Percentiles rank a stretch among this genome's conserved stretches.
phyloP scores from a whole-genome alignment of 2,797 vertebrate species.

The Peromyscus eremicus region DNA sequence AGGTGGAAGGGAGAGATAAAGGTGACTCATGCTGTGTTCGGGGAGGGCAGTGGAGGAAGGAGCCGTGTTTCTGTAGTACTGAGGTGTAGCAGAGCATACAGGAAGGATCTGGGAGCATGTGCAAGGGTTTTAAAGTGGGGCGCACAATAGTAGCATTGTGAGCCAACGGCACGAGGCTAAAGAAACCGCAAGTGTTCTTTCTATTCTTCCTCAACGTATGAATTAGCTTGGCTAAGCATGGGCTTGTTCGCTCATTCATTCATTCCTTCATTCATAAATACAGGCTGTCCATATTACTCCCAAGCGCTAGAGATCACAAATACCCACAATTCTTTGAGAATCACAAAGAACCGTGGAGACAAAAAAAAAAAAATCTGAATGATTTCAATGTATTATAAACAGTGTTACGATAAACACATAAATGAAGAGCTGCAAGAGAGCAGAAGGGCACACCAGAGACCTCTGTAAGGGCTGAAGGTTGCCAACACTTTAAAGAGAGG shows the following conservation, averaged over 20 bases:
- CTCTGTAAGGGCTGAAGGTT: neutral
- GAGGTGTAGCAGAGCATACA: neutral
- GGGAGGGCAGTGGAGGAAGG: neutral
- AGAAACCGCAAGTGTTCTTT: neutral
- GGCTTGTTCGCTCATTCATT: neutral
- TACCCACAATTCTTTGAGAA: constrained; percentile 34
- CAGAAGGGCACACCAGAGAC: neutral
- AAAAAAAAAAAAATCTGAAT: neutral
- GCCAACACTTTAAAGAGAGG: neutral
- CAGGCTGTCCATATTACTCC: neutral
- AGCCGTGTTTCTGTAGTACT: neutral
- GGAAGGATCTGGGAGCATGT: neutral
- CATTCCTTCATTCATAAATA: neutral
- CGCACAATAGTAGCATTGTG: neutral
- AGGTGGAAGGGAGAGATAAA: neutral
- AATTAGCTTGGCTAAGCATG: neutral
- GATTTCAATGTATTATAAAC: neutral
- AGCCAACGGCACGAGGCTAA: neutral
- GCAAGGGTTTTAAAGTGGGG: neutral
- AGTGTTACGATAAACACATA: neutral
- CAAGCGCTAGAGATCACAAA: neutral
- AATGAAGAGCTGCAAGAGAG: neutral
- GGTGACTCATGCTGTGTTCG: neutral
- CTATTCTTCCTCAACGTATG: neutral
- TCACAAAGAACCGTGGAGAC: neutral